phyloP scores from a whole-genome alignment of 2,113 vertebrate genomes.

The Myanophis thanlyinensis region DNA sequence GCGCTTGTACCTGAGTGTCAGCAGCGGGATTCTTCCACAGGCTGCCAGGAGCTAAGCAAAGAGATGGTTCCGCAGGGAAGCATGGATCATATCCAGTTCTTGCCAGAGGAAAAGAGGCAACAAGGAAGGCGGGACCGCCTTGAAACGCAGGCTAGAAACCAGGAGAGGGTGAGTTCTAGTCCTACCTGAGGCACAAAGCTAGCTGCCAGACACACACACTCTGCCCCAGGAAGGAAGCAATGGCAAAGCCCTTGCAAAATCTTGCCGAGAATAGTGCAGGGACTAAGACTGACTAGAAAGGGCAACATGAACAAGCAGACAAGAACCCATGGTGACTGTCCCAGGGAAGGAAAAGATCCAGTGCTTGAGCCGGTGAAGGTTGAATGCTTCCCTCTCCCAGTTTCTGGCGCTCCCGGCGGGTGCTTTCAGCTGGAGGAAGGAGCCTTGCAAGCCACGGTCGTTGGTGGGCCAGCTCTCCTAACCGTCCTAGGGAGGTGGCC shows the following conservation, averaged over 20 bases:
- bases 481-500: conserved; percentile 41
- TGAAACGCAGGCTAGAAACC: conserved; percentile 96
- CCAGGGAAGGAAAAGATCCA: conserved; percentile 85
- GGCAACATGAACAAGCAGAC: conserved; percentile 68
- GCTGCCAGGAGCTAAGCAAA: conserved; percentile 94
- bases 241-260: not conserved
- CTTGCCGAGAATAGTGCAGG: not conserved
- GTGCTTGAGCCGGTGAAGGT: conserved; percentile 95
- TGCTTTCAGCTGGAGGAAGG: conserved; percentile 96
- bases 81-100: conserved; percentile 96
- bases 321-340: conserved; percentile 95
- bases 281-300: not conserved
- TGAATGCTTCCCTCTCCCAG: conserved; percentile 84
- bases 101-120: conserved; percentile 99
- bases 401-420: conserved; percentile 95
- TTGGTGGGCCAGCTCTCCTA: conserved; percentile 80
- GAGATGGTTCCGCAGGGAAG: conserved; percentile 94
- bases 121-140: conserved; percentile 92
- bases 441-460: conserved; percentile 86
- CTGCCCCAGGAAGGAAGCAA: not conserved
- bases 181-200: not conserved
- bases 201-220: not conserved
- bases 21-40: conserved; percentile 88
- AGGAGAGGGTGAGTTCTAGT: conserved; percentile 65
- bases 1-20: conserved; percentile 93